Evolutionary conservation across 2,888 invertebrate genomes (phyloP).

Genomic region (Drosophila colorata): DNA sequence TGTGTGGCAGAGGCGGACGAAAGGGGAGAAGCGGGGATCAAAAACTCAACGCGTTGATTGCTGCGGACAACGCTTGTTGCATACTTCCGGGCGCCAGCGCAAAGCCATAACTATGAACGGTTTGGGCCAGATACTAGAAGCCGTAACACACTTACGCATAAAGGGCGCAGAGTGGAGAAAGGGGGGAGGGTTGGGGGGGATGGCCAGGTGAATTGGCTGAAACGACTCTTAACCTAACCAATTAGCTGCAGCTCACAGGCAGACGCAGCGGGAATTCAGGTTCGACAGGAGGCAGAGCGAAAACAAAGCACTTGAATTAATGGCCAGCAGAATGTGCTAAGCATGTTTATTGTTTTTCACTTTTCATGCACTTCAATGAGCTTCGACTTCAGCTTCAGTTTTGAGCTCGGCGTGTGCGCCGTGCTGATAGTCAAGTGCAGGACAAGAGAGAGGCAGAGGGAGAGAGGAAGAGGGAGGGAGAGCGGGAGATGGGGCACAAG

Average conservation of each 20-base stretch:
- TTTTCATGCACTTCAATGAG: constrained; percentile 72
- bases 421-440: constrained; percentile 26
- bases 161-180: too few relatives aligned
- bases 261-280: background rate
- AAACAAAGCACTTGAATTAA: constrained; percentile 62
- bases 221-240: constrained; percentile 54
- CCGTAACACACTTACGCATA: constrained; percentile 11
- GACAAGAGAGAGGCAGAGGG: constrained; percentile 7
- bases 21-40: too few relatives aligned
- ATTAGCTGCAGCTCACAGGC: constrained; percentile 52
- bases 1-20: too few relatives aligned
- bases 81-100: constrained; percentile 58
- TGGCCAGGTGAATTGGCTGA: constrained; percentile 33
- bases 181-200: too few relatives aligned
- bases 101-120: constrained; percentile 47
- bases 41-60: constrained; percentile 73
- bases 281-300: constrained; percentile 25
- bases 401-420: constrained; percentile 19
- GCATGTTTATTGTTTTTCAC: constrained; percentile 80
- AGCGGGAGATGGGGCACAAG: constrained; percentile 30
- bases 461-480: too few relatives aligned
- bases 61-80: constrained; percentile 66
- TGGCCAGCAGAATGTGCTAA: constrained; percentile 34
- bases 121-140: background rate
- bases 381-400: constrained; percentile 27